These are phyloP conservation scores for Caenorhabditis sp. DNA, from an alignment of 2,888 invertebrate genomes.

Conservation along the genomic window DNA sequence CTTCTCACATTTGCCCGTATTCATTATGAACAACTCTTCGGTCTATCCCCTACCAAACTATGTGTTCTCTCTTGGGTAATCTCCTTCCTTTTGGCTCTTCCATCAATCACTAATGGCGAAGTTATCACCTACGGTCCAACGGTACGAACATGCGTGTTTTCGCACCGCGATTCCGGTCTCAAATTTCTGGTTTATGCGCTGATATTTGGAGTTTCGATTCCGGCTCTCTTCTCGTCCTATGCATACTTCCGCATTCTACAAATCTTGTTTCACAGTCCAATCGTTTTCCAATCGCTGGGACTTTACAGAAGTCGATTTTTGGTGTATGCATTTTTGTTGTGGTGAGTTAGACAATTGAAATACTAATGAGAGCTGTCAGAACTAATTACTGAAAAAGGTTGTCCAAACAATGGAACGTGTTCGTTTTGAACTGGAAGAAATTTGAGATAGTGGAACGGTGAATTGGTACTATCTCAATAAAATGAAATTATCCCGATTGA, in stretches of 20 bases:
- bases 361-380: not conserved
- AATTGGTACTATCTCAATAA: too few relatives aligned
- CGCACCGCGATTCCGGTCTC: constrained; percentile 62
- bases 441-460: too few relatives aligned
- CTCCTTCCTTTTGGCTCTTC: constrained; percentile 66
- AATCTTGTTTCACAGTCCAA: constrained; percentile 70
- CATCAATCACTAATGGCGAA: constrained; percentile 69
- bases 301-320: constrained; percentile 69
- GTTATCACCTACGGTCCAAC: constrained; percentile 67
- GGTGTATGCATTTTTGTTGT: constrained; percentile 67
- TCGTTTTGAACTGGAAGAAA: too few relatives aligned
- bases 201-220: constrained; percentile 69
- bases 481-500: too few relatives aligned
- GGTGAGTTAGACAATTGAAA: constrained; percentile 40
- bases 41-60: constrained; percentile 63
- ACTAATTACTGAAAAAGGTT: too few relatives aligned
- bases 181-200: constrained; percentile 70
- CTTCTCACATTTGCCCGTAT: constrained; percentile 71
- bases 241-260: constrained; percentile 69
- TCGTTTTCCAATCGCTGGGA: constrained; percentile 70
- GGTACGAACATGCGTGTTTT: constrained; percentile 66
- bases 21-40: constrained; percentile 71
- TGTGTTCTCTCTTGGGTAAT: constrained; percentile 69
- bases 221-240: constrained; percentile 64
- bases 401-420: too few relatives aligned